Conservation (phyloP, 2,888 invertebrate species). For the Chaitophorus viminalis region DNA sequence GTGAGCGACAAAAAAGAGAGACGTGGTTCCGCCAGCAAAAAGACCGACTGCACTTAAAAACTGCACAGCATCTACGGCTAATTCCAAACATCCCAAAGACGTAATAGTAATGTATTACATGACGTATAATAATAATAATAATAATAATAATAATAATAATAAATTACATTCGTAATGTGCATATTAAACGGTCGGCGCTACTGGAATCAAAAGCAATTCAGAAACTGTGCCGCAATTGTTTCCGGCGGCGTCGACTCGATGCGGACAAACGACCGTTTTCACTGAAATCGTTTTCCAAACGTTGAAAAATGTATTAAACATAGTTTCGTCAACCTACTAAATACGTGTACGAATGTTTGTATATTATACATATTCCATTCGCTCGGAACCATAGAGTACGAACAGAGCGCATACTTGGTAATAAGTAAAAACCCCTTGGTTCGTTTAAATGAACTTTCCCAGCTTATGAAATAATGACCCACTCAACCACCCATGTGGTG, state of each 20-base stretch:
- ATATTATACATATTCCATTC: background rate
- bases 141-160: background rate
- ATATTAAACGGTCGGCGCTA: background rate
- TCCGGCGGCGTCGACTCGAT: background rate
- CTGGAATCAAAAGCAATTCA: slow-evolving; percentile 5
- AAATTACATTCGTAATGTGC: background rate
- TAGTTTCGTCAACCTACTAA: background rate
- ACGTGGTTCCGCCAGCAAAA: background rate
- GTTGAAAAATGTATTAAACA: slow-evolving; percentile 29
- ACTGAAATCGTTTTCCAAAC: slow-evolving; percentile 34
- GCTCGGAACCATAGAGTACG: too few species aligned
- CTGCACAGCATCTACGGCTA: background rate
- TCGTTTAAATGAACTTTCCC: background rate
- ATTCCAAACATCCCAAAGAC: too few species aligned
- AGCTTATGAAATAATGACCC: background rate
- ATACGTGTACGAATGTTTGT: background rate
- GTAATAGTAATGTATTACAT: too few species aligned
- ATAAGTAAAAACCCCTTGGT: slow-evolving; percentile 18
- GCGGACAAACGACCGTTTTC: slow-evolving; percentile 1
- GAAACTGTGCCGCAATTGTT: background rate
- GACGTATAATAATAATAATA: too few species aligned
- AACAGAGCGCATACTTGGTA: background rate
- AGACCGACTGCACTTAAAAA: background rate
- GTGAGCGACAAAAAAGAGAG: background rate
- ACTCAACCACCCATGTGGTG: too few species aligned